phyloP scores from a whole-genome alignment of 2,797 vertebrate species.

The Sebastes miniatus region DNA sequence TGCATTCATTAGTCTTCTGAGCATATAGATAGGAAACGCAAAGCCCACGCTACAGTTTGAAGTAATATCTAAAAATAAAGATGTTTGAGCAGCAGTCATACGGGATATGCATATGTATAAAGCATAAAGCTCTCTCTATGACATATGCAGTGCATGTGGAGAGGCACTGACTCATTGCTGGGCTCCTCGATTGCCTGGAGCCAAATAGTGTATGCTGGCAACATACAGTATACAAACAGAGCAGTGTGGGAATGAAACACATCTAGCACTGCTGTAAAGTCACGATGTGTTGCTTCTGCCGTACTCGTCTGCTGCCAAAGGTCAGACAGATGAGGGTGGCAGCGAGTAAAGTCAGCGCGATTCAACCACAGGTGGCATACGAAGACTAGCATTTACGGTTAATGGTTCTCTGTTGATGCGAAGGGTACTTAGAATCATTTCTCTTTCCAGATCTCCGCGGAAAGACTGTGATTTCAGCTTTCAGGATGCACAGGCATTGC shows the following conservation, averaged over 20 bases:
- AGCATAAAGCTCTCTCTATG: constrained; percentile 34
- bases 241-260: constrained; percentile 12
- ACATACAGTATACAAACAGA: constrained; percentile 31
- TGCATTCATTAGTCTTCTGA: constrained; percentile 17
- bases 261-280: not conserved
- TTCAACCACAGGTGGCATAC: not conserved
- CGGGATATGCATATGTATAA: constrained; percentile 42
- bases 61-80: constrained; percentile 53
- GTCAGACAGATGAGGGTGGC: constrained; percentile 4
- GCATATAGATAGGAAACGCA: not conserved
- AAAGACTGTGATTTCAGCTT: constrained; percentile 35
- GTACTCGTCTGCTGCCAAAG: not conserved
- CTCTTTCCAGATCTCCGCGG: not conserved
- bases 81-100: constrained; percentile 18
- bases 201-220: constrained; percentile 37
- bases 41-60: constrained; percentile 43
- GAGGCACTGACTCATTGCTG: constrained; percentile 40
- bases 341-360: not conserved
- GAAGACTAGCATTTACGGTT: not conserved
- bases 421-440: not conserved
- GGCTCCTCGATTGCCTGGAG: constrained; percentile 41
- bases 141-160: constrained; percentile 38
- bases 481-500: not conserved
- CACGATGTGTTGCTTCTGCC: not conserved
- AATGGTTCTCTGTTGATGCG: not conserved